Evolutionary conservation across 92 coral and sea anemone genomes (phyloP).

Genomic region (Phenganax marumi): DNA sequence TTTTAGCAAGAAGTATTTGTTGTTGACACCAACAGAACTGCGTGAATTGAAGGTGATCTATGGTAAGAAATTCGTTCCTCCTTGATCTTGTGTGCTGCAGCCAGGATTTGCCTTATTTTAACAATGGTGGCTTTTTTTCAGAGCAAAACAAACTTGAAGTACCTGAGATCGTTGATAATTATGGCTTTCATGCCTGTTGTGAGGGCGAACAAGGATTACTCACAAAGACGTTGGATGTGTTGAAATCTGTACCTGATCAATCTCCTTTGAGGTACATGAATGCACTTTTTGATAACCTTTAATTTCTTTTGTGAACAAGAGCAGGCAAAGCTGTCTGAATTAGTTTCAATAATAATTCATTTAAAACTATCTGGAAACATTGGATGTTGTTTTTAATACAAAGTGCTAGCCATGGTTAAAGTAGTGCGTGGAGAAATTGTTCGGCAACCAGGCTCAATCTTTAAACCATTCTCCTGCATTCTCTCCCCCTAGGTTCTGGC

Average conservation of each 20-base stretch:
- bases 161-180: constrained; percentile 53
- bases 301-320: too few relatives aligned
- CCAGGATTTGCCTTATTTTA: not conserved
- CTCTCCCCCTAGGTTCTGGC: constrained; percentile 69
- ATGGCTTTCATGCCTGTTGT: constrained; percentile 67
- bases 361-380: not conserved
- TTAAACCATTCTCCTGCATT: not conserved
- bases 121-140: constrained; percentile 35
- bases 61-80: constrained; percentile 49
- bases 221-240: constrained; percentile 77
- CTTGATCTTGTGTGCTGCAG: not conserved
- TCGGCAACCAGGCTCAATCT: not conserved
- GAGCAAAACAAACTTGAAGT: constrained; percentile 79
- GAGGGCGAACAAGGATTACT: constrained; percentile 85
- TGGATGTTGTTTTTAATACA: not conserved
- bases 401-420: not conserved
- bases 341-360: not conserved
- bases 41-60: constrained; percentile 81
- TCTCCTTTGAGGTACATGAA: constrained; percentile 66
- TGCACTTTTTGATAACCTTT: too few relatives aligned
- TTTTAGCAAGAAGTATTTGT: constrained; percentile 84
- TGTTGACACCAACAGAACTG: constrained; percentile 74
- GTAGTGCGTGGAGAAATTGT: not conserved
- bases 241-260: constrained; percentile 70
- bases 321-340: too few relatives aligned